These are phyloP conservation scores for Microctenopoma stevenorrisi DNA, from an alignment of 2,797 vertebrate genomes.

Conservation along the genomic window DNA sequence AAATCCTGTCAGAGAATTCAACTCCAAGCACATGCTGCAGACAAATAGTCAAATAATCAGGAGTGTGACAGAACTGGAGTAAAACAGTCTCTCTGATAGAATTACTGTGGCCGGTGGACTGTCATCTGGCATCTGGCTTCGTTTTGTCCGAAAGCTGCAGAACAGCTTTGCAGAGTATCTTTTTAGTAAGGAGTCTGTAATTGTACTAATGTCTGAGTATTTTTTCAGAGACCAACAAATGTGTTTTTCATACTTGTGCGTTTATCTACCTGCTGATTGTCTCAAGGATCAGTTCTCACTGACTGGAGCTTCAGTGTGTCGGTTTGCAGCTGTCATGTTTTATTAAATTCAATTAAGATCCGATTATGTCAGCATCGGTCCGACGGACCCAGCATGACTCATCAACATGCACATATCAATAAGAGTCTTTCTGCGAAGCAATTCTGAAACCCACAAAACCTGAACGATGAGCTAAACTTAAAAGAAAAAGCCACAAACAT, in stretches of 20 bases:
- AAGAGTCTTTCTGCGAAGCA: not conserved
- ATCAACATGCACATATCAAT: not conserved
- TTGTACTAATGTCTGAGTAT: constrained; percentile 8
- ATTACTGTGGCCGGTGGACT: constrained; percentile 3
- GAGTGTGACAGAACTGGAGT: constrained; percentile 18
- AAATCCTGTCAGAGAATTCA: constrained; percentile 50
- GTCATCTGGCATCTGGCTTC: constrained; percentile 50
- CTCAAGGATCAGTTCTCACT: not conserved
- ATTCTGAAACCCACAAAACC: constrained; percentile 3
- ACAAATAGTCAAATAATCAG: constrained; percentile 49
- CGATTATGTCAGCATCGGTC: constrained; percentile 9
- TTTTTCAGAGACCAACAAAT: constrained; percentile 8
- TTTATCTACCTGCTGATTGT: not conserved
- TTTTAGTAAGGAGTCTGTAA: not conserved
- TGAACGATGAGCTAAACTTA: too few relatives aligned
- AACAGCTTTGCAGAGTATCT: not conserved
- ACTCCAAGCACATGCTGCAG: constrained; percentile 31
- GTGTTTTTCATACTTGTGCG: constrained; percentile 4
- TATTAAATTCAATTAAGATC: not conserved
- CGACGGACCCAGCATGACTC: not conserved
- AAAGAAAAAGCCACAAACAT: not conserved
- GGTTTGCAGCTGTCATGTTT: not conserved
- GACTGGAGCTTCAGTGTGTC: not conserved
- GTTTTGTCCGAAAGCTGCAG: constrained; percentile 26
- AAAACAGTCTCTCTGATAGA: constrained; percentile 20